These are phyloP conservation scores for Chelonus insularis DNA, from an alignment of 1,140 invertebrate genomes.

Conservation along the genomic window DNA sequence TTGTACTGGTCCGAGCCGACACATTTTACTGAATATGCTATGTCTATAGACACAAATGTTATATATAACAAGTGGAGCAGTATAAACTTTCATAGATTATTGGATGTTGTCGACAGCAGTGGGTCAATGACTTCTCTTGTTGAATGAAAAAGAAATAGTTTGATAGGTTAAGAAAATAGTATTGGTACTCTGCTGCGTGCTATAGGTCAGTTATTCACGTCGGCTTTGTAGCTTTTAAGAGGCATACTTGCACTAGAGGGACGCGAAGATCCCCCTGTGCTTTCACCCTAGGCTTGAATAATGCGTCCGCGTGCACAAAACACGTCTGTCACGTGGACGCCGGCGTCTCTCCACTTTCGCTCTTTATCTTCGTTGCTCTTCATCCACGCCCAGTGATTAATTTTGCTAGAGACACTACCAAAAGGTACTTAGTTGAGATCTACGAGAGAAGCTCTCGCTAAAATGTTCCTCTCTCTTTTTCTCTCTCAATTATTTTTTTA, in stretches of 20 bases:
- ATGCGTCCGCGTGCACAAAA: slow-evolving; percentile 15
- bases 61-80: too few relatives aligned
- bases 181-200: not conserved
- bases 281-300: slow-evolving; percentile 6
- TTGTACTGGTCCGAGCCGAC: too few relatives aligned
- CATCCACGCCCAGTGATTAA: slow-evolving; percentile 45
- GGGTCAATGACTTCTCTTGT: too few relatives aligned
- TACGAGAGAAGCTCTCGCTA: slow-evolving; percentile 41
- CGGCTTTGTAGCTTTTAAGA: slow-evolving; percentile 6
- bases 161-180: too few relatives aligned
- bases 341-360: not conserved
- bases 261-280: not conserved
- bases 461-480: slow-evolving; percentile 25
- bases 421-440: slow-evolving; percentile 53
- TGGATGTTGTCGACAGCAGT: too few relatives aligned
- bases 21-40: too few relatives aligned
- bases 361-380: slow-evolving; percentile 17
- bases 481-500: slow-evolving; percentile 35
- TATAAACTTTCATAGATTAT: too few relatives aligned
- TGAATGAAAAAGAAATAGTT: too few relatives aligned
- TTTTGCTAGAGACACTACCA: slow-evolving; percentile 47
- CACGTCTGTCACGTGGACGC: slow-evolving; percentile 10
- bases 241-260: not conserved
- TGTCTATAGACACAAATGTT: too few relatives aligned
- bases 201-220: slow-evolving; percentile 9